Conservation (phyloP, 2,888 invertebrate genomes). For the Orgyia antiqua region DNA sequence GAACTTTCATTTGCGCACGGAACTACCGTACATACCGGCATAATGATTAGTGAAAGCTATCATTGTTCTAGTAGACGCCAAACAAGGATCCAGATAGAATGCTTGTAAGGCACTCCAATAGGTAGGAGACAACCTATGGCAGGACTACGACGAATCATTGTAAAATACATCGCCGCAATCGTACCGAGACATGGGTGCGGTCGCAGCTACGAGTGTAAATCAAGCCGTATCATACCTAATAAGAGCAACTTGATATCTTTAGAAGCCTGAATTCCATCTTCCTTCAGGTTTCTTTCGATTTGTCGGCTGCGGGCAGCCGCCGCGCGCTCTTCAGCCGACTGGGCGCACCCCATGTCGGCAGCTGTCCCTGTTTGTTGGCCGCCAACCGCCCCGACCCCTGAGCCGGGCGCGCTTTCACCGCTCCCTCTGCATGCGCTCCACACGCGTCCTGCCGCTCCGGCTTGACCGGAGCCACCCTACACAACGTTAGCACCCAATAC, state of each 20-base stretch:
- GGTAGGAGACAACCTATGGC: no score
- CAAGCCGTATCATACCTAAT: slow-evolving; percentile 84
- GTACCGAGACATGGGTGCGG: slow-evolving; percentile 61
- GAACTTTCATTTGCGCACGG: slow-evolving; percentile 61
- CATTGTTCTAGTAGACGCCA: slow-evolving; percentile 4
- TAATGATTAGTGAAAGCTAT: slow-evolving; percentile 65
- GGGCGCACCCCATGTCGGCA: slow-evolving; percentile 97
- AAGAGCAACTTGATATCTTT: slow-evolving; percentile 99
- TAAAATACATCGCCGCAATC: slow-evolving; percentile 16
- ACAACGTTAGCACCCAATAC: slow-evolving; percentile 64
- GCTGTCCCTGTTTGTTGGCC: slow-evolving; percentile 71
- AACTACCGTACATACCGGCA: slow-evolving; percentile 52
- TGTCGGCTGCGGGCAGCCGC: slow-evolving; percentile 98
- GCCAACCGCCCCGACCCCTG: slow-evolving; percentile 74
- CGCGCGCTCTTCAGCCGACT: slow-evolving; percentile 99
- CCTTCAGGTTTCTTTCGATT: slow-evolving; percentile 98
- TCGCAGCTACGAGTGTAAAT: slow-evolving; percentile 28
- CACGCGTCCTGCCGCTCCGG: slow-evolving; percentile 68
- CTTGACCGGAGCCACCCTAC: slow-evolving; percentile 67
- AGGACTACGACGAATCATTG: no score
- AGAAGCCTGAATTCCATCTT: slow-evolving; percentile 98
- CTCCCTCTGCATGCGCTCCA: slow-evolving; percentile 75
- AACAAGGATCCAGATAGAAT: no score
- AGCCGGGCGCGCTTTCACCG: slow-evolving; percentile 80
- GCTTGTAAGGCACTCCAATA: no score